These are phyloP conservation scores for Pseudomyrmex cubaensis DNA, from an alignment of 1,140 invertebrate species.

Conservation along the genomic window DNA sequence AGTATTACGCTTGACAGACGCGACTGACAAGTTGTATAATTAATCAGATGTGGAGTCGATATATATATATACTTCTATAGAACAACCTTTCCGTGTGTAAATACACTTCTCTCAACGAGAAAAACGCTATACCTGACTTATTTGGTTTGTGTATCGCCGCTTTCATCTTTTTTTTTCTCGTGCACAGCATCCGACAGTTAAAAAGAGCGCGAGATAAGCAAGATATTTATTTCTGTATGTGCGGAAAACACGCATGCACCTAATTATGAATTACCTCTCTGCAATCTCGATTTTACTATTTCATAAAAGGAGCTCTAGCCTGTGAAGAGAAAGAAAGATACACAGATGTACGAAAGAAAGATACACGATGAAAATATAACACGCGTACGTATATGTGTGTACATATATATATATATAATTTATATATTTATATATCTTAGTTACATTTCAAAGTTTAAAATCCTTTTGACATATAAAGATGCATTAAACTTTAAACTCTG, in stretches of 20 bases:
- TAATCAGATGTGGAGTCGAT: conserved; percentile 7
- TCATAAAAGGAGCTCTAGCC: no score
- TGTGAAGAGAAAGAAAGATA: no score
- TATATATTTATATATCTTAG: neutral
- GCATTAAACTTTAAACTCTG: neutral
- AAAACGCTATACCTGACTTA: neutral
- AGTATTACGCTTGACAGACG: conserved; percentile 26
- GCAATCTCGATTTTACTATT: no score
- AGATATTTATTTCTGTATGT: neutral
- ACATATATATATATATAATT: neutral
- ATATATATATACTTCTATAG: conserved; percentile 21
- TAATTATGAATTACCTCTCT: no score
- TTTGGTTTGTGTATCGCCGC: neutral
- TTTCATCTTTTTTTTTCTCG: conserved; percentile 13
- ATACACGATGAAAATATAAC: no score
- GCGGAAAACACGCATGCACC: neutral
- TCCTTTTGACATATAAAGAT: neutral
- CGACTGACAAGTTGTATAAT: conserved; percentile 5
- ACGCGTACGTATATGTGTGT: no score
- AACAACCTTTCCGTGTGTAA: conserved; percentile 1
- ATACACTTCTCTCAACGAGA: neutral
- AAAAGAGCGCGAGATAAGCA: neutral
- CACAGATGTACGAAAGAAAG: no score
- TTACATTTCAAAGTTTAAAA: no score
- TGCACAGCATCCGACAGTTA: neutral